Base-by-base conservation (phyloP, 2,797 vertebrate genomes). In the Sebastes taczanowskii region DNA sequence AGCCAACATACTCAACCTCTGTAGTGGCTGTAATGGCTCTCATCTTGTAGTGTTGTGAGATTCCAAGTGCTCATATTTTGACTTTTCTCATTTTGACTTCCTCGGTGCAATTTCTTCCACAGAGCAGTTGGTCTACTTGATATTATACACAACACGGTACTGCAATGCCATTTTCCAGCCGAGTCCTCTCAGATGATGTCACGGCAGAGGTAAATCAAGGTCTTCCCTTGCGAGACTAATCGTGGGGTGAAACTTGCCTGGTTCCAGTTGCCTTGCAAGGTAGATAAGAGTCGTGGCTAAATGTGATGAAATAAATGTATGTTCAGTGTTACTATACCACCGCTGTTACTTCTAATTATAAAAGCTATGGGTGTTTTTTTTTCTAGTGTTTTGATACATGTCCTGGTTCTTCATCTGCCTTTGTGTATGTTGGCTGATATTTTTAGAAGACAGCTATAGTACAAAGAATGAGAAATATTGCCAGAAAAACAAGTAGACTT, bases 171-270 rank as follows among this genome's bases (percentile, higher is more conserved):
- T 83, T 86, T 76, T 63, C 59, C 59, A 68, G 34, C 35, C 4
- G 8, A 63, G 68, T 84, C 72, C 66, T 14, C 59, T 80, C 67
- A 72, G 38, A 83, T 84, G 60, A 79, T 64, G 72, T 83, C 58
- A 75, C 30, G 11, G 46, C 25, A 67, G 27, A 80, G 46, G 60
- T 65, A 77, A 79, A 81, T 86, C 78, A 80, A 80, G 76, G 74
- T 78, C 62, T 74, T 42, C 66, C 66, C 59, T 70, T 80, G 70
- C 38, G 13, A 83, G 73, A 79, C 77, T 79, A 84, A 89, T 83
- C 80, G 69, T 63, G 25, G 9, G 49, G n/a, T 67, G 55, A 68
- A 63, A 77, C 46, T 59, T 68, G 38, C 27, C 52, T 59, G 65
- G 30, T 71, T 65, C 9, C 49, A 35, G 38, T 58, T 63, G 58